Conservation (phyloP, 2,113 vertebrate genomes). For the Zosterops lateralis region DNA sequence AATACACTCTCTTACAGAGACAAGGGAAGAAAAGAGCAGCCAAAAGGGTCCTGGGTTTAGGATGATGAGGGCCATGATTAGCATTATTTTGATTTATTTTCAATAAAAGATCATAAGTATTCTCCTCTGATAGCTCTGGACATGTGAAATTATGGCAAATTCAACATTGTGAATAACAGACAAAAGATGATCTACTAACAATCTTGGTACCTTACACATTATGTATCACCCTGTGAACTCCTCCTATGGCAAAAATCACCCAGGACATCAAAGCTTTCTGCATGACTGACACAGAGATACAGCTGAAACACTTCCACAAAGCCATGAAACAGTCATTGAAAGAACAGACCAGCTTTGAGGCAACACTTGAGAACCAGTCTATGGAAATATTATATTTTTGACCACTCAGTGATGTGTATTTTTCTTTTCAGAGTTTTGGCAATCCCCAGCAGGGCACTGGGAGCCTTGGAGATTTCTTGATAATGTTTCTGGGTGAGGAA, state of each 20-base stretch:
- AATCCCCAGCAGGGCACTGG: not conserved
- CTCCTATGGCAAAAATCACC: not conserved
- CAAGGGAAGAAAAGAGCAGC: not conserved
- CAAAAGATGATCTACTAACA: not conserved
- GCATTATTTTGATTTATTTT: not conserved
- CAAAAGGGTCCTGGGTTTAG: not conserved
- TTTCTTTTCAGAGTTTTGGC: not conserved
- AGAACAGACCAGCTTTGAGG: not conserved
- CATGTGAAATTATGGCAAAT: not conserved
- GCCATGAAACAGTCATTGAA: not conserved
- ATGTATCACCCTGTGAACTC: not conserved
- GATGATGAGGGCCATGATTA: not conserved
- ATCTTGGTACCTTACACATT: not conserved
- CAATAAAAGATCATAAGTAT: not conserved
- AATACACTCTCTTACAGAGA: not conserved
- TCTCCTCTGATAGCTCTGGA: not conserved
- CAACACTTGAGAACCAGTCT: not conserved
- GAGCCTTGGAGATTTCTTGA: not conserved
- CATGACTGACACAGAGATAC: not conserved
- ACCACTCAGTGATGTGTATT: not conserved
- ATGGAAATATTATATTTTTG: not conserved
- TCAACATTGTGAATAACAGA: not conserved
- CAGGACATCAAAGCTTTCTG: not conserved
- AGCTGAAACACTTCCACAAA: not conserved
- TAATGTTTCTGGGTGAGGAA: not conserved